Conservation (phyloP, 2,797 vertebrate genomes). For the Rhinichthys osculus region DNA sequence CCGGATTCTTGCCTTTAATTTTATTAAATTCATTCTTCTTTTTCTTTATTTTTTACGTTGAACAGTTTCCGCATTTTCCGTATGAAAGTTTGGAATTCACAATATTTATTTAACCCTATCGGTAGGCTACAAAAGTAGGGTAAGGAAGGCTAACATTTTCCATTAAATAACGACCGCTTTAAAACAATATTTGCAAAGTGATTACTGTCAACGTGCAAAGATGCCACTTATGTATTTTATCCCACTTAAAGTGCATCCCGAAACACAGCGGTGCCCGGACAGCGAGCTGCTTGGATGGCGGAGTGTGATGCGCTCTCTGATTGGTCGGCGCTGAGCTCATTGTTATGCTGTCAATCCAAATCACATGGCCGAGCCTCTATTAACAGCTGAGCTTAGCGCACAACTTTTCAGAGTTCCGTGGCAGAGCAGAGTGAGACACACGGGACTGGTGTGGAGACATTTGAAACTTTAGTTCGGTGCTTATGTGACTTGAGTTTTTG, state of each 20-base stretch:
- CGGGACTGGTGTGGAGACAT: slow-evolving; percentile 66
- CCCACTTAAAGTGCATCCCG: slow-evolving; percentile 27
- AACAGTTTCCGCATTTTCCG: neutral
- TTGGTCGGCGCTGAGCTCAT: slow-evolving; percentile 84
- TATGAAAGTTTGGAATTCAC: neutral
- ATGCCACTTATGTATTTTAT: slow-evolving; percentile 46
- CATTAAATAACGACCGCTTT: neutral
- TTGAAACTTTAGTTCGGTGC: slow-evolving; percentile 54
- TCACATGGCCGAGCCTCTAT: slow-evolving; percentile 82
- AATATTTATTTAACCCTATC: neutral
- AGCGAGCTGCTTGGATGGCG: slow-evolving; percentile 49
- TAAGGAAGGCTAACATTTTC: neutral
- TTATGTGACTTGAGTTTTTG: slow-evolving; percentile 64
- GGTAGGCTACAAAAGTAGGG: neutral
- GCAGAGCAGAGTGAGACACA: slow-evolving; percentile 70
- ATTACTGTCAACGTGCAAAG: slow-evolving; percentile 19
- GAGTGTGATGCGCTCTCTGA: slow-evolving; percentile 77
- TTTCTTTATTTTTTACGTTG: neutral
- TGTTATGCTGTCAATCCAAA: slow-evolving; percentile 89
- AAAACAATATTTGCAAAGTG: slow-evolving; percentile 35
- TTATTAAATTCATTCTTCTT: neutral
- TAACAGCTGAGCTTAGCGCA: slow-evolving; percentile 77
- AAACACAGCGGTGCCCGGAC: neutral
- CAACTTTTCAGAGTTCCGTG: slow-evolving; percentile 80
- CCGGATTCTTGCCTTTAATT: neutral